Percentiles rank a stretch among this genome's conserved stretches.
Evolutionary conservation across 2,888 invertebrate species (phyloP).

Genomic region (Habroteleia sp.): DNA sequence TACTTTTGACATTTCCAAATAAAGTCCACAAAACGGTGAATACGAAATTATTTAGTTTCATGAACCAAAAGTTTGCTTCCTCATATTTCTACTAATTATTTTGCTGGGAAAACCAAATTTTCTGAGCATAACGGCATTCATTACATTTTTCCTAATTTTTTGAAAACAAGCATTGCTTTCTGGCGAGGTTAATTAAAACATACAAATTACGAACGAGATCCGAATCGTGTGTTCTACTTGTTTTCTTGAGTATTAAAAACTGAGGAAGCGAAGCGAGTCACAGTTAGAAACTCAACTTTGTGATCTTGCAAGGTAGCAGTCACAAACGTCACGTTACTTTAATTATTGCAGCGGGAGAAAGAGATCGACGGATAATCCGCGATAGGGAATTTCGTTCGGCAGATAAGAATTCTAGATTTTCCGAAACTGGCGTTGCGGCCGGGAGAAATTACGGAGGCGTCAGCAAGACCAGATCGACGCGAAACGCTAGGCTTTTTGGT

Average conservation of each 20-base stretch:
- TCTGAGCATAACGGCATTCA: too few relatives aligned
- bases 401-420: conserved; percentile 28
- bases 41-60: too few relatives aligned
- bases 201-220: not conserved
- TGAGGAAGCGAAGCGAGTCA: not conserved
- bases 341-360: conserved; percentile 23
- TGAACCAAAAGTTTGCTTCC: too few relatives aligned
- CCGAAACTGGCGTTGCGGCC: conserved; percentile 26
- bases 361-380: conserved; percentile 7
- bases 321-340: conserved; percentile 16
- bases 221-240: conserved; percentile 1
- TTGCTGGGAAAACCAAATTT: too few relatives aligned
- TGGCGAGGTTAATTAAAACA: too few relatives aligned
- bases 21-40: too few relatives aligned
- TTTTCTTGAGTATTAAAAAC: conserved; percentile 4
- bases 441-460: conserved; percentile 59
- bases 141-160: too few relatives aligned
- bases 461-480: conserved; percentile 57
- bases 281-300: not conserved
- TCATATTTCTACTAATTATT: too few relatives aligned
- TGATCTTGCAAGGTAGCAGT: conserved; percentile 5
- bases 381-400: conserved; percentile 1
- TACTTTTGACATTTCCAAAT: too few relatives aligned
- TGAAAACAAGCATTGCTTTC: too few relatives aligned
- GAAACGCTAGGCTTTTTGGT: conserved; percentile 56